Percentiles rank a stretch among this genome's conserved stretches.
phyloP scores from a whole-genome alignment of 2,797 vertebrate species.

The Thunnus albacares region DNA sequence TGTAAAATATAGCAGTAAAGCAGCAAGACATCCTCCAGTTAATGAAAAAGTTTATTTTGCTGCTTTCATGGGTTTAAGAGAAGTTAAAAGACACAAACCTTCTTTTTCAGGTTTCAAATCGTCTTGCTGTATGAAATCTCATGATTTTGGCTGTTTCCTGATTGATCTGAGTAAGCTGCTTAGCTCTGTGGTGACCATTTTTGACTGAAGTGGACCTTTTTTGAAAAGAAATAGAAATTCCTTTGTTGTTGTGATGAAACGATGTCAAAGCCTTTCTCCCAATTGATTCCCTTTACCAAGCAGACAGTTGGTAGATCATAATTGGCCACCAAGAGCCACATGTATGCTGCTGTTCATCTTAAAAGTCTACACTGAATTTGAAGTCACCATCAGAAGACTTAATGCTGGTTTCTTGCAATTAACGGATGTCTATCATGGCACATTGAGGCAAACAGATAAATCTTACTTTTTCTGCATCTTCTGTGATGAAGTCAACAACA shows the following conservation, averaged over 20 bases:
- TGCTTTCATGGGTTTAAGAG: not conserved
- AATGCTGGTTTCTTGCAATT: not conserved
- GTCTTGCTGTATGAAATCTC: not conserved
- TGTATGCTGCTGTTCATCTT: not conserved
- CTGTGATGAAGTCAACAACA: not conserved
- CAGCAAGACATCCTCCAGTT: not conserved
- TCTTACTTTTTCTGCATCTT: not conserved
- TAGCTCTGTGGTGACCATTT: constrained; percentile 5
- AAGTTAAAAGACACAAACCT: not conserved
- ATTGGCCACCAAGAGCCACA: not conserved
- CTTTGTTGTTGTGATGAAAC: constrained; percentile 18
- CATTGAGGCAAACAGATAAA: not conserved
- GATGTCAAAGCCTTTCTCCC: not conserved
- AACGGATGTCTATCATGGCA: not conserved
- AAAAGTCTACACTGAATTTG: not conserved
- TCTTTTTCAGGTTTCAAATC: not conserved
- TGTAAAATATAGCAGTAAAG: not conserved
- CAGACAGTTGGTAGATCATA: constrained; percentile 14
- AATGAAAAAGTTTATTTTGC: not conserved
- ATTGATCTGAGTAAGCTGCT: constrained; percentile 4
- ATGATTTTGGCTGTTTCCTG: not conserved
- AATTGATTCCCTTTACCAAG: not conserved
- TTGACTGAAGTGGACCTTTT: constrained; percentile 20
- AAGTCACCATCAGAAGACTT: not conserved
- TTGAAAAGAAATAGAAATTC: constrained; percentile 8